A percentile compares a stretch with the other conserved stretches of the same genome.
These are phyloP conservation scores for Eudasyphora cyanicolor DNA, from an alignment of 2,888 invertebrate genomes.

Conservation along the genomic window DNA sequence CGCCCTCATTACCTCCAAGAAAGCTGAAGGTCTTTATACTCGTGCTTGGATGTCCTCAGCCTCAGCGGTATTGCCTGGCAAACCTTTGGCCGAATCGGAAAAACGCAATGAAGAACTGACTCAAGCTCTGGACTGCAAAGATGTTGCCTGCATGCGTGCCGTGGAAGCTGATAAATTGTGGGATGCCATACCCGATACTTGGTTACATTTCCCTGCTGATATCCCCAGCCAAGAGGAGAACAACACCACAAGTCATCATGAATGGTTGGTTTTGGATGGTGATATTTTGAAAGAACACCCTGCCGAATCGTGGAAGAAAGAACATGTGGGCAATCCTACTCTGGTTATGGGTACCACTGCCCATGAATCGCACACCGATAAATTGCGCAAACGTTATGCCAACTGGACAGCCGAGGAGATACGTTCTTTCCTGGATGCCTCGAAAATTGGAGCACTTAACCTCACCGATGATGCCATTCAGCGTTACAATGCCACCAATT, in stretches of 20 bases:
- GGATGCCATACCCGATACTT: slow-evolving; percentile 86
- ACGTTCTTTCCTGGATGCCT: slow-evolving; percentile 82
- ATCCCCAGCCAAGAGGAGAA: slow-evolving; percentile 82
- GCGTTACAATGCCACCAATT: slow-evolving; percentile 86
- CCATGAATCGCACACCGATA: slow-evolving; percentile 86
- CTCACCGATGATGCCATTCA: slow-evolving; percentile 84
- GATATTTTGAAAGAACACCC: slow-evolving; percentile 85
- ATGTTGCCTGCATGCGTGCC: slow-evolving; percentile 83
- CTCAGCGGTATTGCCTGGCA: slow-evolving; percentile 87
- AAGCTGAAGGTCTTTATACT: slow-evolving; percentile 85
- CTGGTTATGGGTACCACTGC: slow-evolving; percentile 88
- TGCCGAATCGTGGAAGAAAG: slow-evolving; percentile 83
- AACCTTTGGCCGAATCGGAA: slow-evolving; percentile 83
- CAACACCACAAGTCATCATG: slow-evolving; percentile 81
- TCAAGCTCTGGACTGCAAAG: slow-evolving; percentile 81
- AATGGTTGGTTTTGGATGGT: slow-evolving; percentile 90
- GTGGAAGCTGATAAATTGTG: slow-evolving; percentile 83
- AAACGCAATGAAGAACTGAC: slow-evolving; percentile 84
- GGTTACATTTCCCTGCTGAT: slow-evolving; percentile 84
- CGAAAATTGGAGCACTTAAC: slow-evolving; percentile 83
- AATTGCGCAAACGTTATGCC: slow-evolving; percentile 82
- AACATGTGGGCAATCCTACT: slow-evolving; percentile 79
- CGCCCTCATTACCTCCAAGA: slow-evolving; percentile 83
- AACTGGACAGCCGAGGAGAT: slow-evolving; percentile 86
- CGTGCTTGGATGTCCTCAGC: slow-evolving; percentile 91